phyloP scores from a whole-genome alignment of 2,113 vertebrate genomes.

The Rhea americana region DNA sequence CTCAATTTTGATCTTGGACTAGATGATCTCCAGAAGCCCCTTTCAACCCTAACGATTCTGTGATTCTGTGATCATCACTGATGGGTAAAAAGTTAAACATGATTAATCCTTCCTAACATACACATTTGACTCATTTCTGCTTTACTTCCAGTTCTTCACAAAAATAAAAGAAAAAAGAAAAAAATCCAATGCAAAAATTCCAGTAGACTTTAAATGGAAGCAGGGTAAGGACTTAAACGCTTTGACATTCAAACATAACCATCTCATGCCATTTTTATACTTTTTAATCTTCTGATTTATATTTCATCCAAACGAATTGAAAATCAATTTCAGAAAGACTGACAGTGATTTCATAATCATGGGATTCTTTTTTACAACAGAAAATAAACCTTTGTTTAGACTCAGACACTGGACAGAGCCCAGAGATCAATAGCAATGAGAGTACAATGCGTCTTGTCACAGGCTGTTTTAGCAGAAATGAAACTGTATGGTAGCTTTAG shows the following conservation, averaged over 20 bases:
- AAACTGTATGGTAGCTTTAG: neutral
- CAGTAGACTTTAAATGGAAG: neutral
- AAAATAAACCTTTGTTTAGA: neutral
- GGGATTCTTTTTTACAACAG: neutral
- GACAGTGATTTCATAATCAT: neutral
- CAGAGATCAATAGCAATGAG: neutral
- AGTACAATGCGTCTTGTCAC: neutral
- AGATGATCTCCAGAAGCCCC: too few species aligned
- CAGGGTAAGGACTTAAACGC: too few species aligned
- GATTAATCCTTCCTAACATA: neutral
- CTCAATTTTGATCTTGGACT: too few species aligned
- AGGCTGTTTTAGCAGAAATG: neutral
- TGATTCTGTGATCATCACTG: neutral
- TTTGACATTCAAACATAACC: neutral
- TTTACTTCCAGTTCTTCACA: neutral
- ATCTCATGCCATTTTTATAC: neutral
- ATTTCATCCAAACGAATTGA: neutral
- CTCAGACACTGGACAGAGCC: neutral
- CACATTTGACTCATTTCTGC: neutral
- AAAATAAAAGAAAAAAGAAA: neutral
- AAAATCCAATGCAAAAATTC: neutral
- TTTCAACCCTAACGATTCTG: too few species aligned
- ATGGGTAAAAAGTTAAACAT: neutral
- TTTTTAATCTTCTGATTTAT: neutral
- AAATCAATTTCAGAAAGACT: neutral